Evolutionary conservation across 2,888 invertebrate species (phyloP).

Genomic region (Metalampra italica): DNA sequence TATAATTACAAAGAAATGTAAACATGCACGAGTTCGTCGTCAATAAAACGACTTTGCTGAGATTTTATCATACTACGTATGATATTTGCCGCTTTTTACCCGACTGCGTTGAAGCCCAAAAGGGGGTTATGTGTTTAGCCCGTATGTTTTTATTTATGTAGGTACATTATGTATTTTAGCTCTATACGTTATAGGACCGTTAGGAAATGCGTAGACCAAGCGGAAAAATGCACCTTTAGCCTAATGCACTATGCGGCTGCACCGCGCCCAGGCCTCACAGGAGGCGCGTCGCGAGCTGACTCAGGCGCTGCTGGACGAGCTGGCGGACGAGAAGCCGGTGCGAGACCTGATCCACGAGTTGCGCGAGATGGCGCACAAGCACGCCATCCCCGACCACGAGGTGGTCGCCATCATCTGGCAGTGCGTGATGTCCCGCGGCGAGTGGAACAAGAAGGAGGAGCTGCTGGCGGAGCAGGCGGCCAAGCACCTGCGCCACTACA

Average conservation of each 20-base stretch:
- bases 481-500: slow-evolving; percentile 91
- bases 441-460: slow-evolving; percentile 99
- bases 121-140: too few species aligned
- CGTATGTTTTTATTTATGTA: too few species aligned
- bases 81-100: too few species aligned
- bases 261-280: slow-evolving; percentile 91
- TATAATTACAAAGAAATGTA: too few species aligned
- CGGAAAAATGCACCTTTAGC: too few species aligned
- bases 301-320: slow-evolving; percentile 88
- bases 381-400: slow-evolving; percentile 94
- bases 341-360: slow-evolving; percentile 92
- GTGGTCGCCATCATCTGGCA: slow-evolving; percentile 94
- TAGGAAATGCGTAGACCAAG: slow-evolving; percentile 91
- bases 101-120: too few species aligned
- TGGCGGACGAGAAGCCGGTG: slow-evolving; percentile 91
- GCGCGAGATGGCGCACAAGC: slow-evolving; percentile 90
- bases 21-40: too few species aligned
- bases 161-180: too few species aligned
- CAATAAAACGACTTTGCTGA: too few species aligned
- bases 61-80: too few species aligned
- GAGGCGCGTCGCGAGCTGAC: slow-evolving; percentile 70
- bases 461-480: slow-evolving; percentile 96
- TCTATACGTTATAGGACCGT: too few species aligned
- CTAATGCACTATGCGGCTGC: slow-evolving; percentile 88
- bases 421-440: slow-evolving; percentile 95